Evolutionary conservation across 2,888 invertebrate species (phyloP), one percentile per base, ranked within the genome.

Genomic region (Mermis nigrescens): DNA sequence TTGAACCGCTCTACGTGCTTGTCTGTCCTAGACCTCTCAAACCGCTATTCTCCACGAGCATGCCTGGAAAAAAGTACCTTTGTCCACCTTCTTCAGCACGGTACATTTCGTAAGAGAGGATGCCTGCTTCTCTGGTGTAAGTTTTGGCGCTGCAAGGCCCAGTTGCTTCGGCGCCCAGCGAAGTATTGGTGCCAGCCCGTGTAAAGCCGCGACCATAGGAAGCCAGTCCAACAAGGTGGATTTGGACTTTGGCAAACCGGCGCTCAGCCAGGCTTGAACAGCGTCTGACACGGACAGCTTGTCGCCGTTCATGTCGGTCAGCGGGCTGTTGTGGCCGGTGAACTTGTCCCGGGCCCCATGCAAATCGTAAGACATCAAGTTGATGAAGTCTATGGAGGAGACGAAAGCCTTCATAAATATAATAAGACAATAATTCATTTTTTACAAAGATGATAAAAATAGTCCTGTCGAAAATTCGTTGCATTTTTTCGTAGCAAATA

Each of bases 111-210:
- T 89, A 92, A 2, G 91, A 86, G 75, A 91, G 81, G 74, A 92
- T 91, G 22, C 94, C 94, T 3, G 87, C 83, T 75, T 94, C 92
- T 64, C 84, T 83, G 1, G 91, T 92, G 75, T 83, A 92, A 48
- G 61, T 62, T 4, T 66, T 7, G 26, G 24, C 28, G 12, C 32
- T 52, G 19, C 46, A 22, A n/a, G 29, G 15, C 2, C 31, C 31
- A 48, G 7, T 24, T 7, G 51, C 15, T n/a, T 12, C n/a, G 7
- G 15, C 51, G 51, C 68, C 63, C 4, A 61, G 60, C 24, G 61
- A 58, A 31, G 65, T 60, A 48, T 55, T 63, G 12, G 64, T 48
- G 51, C 62, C 27, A 7, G 45, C 64, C 51, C 69, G 61, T 7
- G 69, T 69, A 67, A 63, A 64, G 7, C 67, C 68, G 55, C 70